Evolutionary conservation across 1,140 invertebrate genomes (phyloP), one percentile per base, ranked within the genome.

Genomic region (Pararge aegeria): DNA sequence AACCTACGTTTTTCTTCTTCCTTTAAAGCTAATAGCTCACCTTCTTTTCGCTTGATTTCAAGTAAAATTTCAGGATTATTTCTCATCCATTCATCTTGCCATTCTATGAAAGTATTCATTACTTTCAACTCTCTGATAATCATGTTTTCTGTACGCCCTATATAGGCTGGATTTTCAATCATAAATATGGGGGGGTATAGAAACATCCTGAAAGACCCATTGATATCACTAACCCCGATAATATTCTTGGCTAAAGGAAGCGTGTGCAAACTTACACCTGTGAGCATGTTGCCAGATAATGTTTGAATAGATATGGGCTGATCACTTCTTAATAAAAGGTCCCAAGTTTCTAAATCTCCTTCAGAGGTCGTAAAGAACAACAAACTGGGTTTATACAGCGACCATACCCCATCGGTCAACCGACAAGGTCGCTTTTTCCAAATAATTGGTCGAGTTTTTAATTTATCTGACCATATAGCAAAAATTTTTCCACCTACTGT

Each of bases 161-260:
- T 55, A 57, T 90, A 87, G 6, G 52, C 54, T 3, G 68, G 44
- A 59, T 78, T 82, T 63, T 83, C 73, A 37, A 80, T 71, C 76
- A 81, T 85, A 83, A 92, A 91, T 72, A 80, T 77, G 46, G 71
- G 66, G 0, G 93, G 93, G 50, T 91, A 68, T 44, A 90, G 83
- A 44, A 93, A 93, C 75, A 93, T 90, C 58, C 92, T 88, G 16
- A 94, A 91, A 34, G 91, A 91, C 9, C 92, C 93, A 64, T 93
- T 93, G 29, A 89, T 91, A 70, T 94, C 93, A 24, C 89, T 91
- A 21, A 92, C 89, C 15, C 90, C 91, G 12, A 92, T 83, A 7
- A 92, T 86, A 68, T 92, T 91, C 66, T 90, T 83, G 3, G 81
- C 79, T 24, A 90, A 65, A 18, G 86, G 82, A 5, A 91, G 76